Evolutionary conservation across 2,888 invertebrate genomes (phyloP), one percentile per base, ranked within the genome.

Genomic region (Lordiphosa andalusiaca): DNA sequence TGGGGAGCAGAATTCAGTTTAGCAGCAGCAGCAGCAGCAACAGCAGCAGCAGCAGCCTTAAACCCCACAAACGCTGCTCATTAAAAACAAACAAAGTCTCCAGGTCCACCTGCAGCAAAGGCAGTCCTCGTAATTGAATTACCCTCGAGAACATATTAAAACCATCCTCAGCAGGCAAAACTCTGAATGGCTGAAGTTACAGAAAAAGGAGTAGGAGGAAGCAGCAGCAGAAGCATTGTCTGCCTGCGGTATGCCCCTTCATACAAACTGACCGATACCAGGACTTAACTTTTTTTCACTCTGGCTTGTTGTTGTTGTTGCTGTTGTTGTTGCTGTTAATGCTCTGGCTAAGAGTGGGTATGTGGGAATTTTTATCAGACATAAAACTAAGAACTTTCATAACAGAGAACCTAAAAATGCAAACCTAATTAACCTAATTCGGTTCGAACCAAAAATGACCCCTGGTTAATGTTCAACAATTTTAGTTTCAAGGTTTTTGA

Each of bases 61-160:
- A 71, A 42, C 55, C 67, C 64, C 65, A 48, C 58, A 56, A 66
- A 39, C 30, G 68, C 40, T 73, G 57, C 73, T 73, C 72, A 73
- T 73, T 73, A 52, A 52, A 52, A 51, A 71, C 71, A 75, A 61
- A 69, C 73, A 63, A 40, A 44, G 74, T 67, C 30, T 30, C 68
- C 47, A 68, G 64, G 64, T 64, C 47, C 75, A 77, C 71, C 78
- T 73, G 75, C 51, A 56, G 44, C 19, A 52, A 52, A 39, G 61
- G 53, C 61, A 72, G 77, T 73, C 67, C 74, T 73, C 72, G 80
- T 80, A 80, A 78, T 78, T 78, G 77, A 78, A 78, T 80, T 80
- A 80, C 73, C 80, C 77, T 77, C 76, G 76, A 76, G 80, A 77
- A 77, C 80, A 80, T 77, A 78, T 77, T 77, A 77, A 77, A 77